Evolutionary conservation across 2,888 invertebrate species (phyloP).

Genomic region (Cecidostiba fungosa): DNA sequence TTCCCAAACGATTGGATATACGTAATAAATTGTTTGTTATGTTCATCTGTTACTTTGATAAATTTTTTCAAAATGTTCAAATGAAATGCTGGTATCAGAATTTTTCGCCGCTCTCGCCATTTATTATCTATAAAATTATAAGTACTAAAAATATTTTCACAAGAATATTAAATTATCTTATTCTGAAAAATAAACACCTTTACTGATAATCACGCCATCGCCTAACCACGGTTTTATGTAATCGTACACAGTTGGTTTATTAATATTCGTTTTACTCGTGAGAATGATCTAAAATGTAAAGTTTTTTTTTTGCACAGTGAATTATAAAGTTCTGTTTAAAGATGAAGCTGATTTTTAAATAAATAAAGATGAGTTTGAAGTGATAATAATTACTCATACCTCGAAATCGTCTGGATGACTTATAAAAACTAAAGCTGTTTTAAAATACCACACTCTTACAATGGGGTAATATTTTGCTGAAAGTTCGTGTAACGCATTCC

Average conservation of each 20-base stretch:
- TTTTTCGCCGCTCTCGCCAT: neutral
- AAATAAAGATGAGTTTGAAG: neutral
- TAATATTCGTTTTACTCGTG: neutral
- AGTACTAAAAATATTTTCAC: too few species aligned
- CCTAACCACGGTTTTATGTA: neutral
- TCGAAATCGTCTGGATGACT: neutral
- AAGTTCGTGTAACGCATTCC: neutral
- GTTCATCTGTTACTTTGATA: neutral
- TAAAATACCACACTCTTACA: neutral
- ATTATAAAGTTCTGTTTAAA: too few species aligned
- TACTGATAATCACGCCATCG: neutral
- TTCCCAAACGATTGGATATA: neutral
- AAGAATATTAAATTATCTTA: too few species aligned
- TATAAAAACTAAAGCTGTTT: neutral
- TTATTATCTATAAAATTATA: neutral
- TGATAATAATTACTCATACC: neutral
- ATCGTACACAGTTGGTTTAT: neutral
- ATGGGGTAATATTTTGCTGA: neutral
- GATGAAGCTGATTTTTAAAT: neutral
- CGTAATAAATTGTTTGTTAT: neutral
- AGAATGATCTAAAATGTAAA: too few species aligned
- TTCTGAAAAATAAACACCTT: neutral
- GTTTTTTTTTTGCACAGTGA: too few species aligned
- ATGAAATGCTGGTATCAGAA: neutral
- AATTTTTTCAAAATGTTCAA: neutral